Percentiles rank a stretch among this genome's conserved stretches.
Conservation (phyloP, 1,140 invertebrate species). For the Coptotermes formosanus region DNA sequence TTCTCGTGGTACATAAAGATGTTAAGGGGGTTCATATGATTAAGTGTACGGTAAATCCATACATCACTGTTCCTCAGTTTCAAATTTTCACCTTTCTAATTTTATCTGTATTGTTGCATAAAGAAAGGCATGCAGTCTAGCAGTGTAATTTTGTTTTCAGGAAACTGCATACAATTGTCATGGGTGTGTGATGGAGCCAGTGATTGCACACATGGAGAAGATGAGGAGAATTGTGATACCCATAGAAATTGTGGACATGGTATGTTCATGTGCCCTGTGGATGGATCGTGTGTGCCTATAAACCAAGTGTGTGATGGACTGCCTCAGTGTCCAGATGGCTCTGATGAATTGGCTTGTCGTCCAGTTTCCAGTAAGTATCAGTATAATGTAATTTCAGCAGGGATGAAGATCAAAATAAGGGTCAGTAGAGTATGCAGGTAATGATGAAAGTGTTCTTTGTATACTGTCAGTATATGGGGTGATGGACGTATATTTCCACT, state of each 20-base stretch:
- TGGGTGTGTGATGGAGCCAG: conserved; percentile 68
- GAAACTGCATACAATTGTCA: conserved; percentile 70
- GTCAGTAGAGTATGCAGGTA: too few relatives aligned
- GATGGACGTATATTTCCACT: too few relatives aligned
- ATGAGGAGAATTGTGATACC: conserved; percentile 55
- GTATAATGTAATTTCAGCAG: neutral
- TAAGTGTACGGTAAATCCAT: too few relatives aligned
- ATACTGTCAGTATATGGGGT: too few relatives aligned
- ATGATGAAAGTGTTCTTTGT: too few relatives aligned
- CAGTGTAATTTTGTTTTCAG: conserved; percentile 41
- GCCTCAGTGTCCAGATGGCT: conserved; percentile 73
- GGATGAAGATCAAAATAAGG: too few relatives aligned
- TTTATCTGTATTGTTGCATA: too few relatives aligned
- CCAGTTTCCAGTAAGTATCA: neutral
- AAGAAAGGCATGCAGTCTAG: too few relatives aligned
- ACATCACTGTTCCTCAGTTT: too few relatives aligned
- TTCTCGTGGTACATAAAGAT: too few relatives aligned
- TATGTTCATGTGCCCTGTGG: conserved; percentile 68
- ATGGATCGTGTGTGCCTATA: conserved; percentile 67
- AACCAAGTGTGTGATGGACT: conserved; percentile 63
- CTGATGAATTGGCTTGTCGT: conserved; percentile 55
- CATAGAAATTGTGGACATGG: conserved; percentile 46
- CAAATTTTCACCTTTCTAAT: too few relatives aligned
- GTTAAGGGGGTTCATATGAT: too few relatives aligned
- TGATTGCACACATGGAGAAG: conserved; percentile 62